These are phyloP conservation scores for Nomada goodeniana DNA, from an alignment of 2,888 invertebrate species.

Conservation along the genomic window DNA sequence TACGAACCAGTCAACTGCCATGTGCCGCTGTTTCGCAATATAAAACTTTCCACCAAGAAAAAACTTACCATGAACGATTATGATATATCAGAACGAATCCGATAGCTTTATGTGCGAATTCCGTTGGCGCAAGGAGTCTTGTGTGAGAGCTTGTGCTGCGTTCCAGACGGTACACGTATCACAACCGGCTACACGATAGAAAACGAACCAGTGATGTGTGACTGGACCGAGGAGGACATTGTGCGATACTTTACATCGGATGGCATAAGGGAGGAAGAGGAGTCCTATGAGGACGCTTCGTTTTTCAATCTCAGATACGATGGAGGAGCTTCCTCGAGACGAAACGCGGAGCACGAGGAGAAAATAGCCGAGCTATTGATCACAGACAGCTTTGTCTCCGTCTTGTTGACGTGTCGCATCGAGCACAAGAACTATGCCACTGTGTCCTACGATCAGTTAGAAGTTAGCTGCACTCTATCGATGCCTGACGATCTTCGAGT, in stretches of 20 bases:
- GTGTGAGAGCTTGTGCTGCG: neutral
- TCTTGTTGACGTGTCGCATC: slow-evolving; percentile 78
- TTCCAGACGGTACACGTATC: slow-evolving; percentile 79
- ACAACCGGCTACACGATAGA: slow-evolving; percentile 75
- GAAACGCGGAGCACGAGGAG: slow-evolving; percentile 11
- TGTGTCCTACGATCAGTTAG: slow-evolving; percentile 84
- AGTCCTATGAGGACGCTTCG: slow-evolving; percentile 1
- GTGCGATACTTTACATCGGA: slow-evolving; percentile 63
- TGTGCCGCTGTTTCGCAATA: too few species aligned
- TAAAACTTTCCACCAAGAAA: too few species aligned
- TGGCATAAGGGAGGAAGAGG: slow-evolving; percentile 12
- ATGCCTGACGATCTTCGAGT: slow-evolving; percentile 76
- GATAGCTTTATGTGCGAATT: slow-evolving; percentile 4
- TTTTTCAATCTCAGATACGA: slow-evolving; percentile 38
- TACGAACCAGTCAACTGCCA: too few species aligned
- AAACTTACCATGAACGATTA: too few species aligned
- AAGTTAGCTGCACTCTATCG: slow-evolving; percentile 73
- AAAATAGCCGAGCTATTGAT: slow-evolving; percentile 67
- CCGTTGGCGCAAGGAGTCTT: neutral
- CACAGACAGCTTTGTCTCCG: slow-evolving; percentile 78
- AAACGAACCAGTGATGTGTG: slow-evolving; percentile 71
- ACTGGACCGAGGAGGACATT: slow-evolving; percentile 78
- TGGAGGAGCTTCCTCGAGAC: slow-evolving; percentile 14
- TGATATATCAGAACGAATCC: neutral
- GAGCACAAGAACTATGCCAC: slow-evolving; percentile 86